phyloP scores from a whole-genome alignment of 2,113 vertebrate species.

The Pontoporia blainvillei region DNA sequence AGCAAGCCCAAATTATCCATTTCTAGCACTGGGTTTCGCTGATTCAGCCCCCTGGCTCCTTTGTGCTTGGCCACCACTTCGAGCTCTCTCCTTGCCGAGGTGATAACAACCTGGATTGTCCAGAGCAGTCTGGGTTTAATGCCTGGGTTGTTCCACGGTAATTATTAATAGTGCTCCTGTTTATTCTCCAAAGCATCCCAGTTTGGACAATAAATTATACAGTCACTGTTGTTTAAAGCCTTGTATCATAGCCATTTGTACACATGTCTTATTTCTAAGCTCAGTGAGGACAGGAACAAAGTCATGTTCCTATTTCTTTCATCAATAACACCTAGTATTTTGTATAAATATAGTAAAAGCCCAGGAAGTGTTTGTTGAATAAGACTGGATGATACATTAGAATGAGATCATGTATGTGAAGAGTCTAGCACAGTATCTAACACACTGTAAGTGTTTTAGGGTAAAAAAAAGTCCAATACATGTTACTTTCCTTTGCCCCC shows the following conservation, averaged over 20 bases:
- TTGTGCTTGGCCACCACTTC: neutral
- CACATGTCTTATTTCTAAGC: neutral
- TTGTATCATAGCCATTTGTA: neutral
- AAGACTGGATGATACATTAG: neutral
- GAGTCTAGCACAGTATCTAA: neutral
- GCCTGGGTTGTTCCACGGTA: neutral
- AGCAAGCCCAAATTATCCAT: neutral
- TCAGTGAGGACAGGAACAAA: neutral
- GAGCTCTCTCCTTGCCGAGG: neutral
- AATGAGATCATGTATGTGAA: constrained; percentile 1
- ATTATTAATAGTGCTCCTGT: neutral
- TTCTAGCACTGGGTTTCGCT: neutral
- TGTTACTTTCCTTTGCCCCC: neutral
- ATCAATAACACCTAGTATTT: neutral
- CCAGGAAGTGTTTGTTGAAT: neutral
- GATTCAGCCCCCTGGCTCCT: neutral
- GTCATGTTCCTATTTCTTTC: constrained; percentile 10
- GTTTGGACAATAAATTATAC: neutral
- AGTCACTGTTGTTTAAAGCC: neutral
- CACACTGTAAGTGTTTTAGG: neutral
- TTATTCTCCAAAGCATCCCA: neutral
- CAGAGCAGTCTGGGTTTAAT: neutral
- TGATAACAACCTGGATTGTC: neutral
- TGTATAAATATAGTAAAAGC: neutral
- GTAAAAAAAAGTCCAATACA: neutral